Base-by-base conservation (phyloP, 2,113 vertebrate genomes). In the Onychostoma macrolepis region DNA sequence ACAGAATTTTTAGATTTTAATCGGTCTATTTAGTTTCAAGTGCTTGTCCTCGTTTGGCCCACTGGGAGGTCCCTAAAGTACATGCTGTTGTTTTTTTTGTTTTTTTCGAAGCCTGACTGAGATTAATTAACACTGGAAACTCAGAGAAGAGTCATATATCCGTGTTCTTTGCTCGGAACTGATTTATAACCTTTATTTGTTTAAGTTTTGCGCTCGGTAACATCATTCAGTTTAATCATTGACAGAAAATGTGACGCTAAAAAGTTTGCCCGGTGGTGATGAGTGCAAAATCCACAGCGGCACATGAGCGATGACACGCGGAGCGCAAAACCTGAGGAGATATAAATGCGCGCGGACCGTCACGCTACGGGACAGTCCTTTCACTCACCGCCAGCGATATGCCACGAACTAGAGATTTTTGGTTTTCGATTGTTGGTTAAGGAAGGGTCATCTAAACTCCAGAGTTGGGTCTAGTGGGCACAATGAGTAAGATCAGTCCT, bases 401-500 rank as follows among this genome's bases (percentile, higher is more conserved):
- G 79, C 13, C 36, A 65, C 36, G 26, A 4, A 81, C 24, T 4
- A 6, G 56, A 36, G 15, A 0, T 24, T 45, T 17, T 21, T 36
- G 8, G 4, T 24, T 33, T 56, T 50, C 76, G 17, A 9, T 45
- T 65, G 15, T 28, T 80, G 7, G 38, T 28, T 69, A 30, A 67
- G 38, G 9, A 67, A 83, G 26, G 28, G 76, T 33, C 21, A 30
- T 33, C 36, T 65, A 81, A 50, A 36, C 24, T 21, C 5, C 6
- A 28, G 33, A 3, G 63, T 33, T 65, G 33, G 53, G 15, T 30
- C 38, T 48, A 12, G 10, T 30, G 21, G 11, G 30, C 21, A 78
- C 6, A 75, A 91, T 91, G 90, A 90, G 85, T 36, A 88, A 80
- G 48, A 53, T 80, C n/a, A 80, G 67, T 30, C 41, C 71, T 65